These are phyloP conservation scores for Drosophila chauvacae DNA, from an alignment of 1,140 invertebrate genomes.

Conservation along the genomic window DNA sequence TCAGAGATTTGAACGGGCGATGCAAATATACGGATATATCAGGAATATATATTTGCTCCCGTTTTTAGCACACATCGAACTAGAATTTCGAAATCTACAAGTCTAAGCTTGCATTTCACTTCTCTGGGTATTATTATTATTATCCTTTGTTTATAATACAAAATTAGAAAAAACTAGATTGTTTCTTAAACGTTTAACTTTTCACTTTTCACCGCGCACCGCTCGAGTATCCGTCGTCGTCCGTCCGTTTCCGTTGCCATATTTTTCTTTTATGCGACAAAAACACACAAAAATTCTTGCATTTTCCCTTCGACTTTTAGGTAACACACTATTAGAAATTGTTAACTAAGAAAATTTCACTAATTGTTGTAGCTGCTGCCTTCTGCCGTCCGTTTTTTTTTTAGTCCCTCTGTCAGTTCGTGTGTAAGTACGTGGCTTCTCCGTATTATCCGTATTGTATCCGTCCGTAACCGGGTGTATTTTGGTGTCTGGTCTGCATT, in stretches of 20 bases:
- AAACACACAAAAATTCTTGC: conserved; percentile 57
- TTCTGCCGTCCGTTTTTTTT: conserved; percentile 25
- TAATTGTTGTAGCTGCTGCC: conserved; percentile 63
- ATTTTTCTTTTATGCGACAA: conserved; percentile 3
- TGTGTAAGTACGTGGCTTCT: conserved; percentile 42
- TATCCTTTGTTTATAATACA: conserved; percentile 43
- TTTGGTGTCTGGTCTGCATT: conserved; percentile 68
- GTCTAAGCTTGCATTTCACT: conserved; percentile 25
- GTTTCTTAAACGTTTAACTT: conserved; percentile 37
- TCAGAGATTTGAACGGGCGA: conserved; percentile 26
- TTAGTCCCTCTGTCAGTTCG: conserved; percentile 14
- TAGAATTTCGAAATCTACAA: conserved; percentile 40
- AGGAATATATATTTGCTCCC: conserved; percentile 36
- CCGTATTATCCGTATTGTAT: conserved; percentile 9
- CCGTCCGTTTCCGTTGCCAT: conserved; percentile 15
- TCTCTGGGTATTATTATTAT: conserved; percentile 28
- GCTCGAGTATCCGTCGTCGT: conserved; percentile 12
- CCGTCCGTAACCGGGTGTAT: conserved; percentile 18
- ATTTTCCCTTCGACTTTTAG: conserved; percentile 28
- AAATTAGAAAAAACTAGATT: conserved; percentile 47
- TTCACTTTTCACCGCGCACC: conserved; percentile 21
- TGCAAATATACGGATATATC: conserved; percentile 36
- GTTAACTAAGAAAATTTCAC: conserved; percentile 77
- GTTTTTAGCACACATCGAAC: conserved; percentile 65
- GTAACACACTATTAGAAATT: conserved; percentile 56